Conservation (phyloP, 2,113 vertebrate genomes). For the Hyperopisus bebe region DNA sequence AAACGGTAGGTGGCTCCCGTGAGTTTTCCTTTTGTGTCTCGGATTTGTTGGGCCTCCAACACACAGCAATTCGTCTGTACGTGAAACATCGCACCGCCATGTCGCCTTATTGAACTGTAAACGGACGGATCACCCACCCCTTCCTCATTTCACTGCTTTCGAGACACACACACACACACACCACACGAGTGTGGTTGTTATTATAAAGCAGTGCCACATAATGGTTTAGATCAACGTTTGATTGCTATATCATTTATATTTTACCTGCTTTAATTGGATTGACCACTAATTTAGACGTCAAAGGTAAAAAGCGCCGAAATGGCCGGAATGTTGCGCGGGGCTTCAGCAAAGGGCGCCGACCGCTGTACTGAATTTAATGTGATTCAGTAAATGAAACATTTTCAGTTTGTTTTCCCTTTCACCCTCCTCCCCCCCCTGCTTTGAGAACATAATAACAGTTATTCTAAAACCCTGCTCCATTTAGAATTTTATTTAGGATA, state of each 20-base stretch:
- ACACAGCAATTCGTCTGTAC: neutral
- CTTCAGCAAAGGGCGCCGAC: neutral
- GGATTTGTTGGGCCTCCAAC: neutral
- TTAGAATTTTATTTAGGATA: neutral
- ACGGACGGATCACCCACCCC: neutral
- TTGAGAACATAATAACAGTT: neutral
- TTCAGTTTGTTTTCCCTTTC: neutral
- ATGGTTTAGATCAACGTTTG: neutral
- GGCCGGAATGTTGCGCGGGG: neutral
- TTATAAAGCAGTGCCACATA: neutral
- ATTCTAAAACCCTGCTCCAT: neutral
- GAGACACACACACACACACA: neutral
- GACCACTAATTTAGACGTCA: neutral
- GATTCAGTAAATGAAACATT: neutral
- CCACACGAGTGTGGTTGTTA: neutral
- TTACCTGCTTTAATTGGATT: neutral
- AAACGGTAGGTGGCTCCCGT: constrained; percentile 98
- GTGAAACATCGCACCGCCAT: neutral
- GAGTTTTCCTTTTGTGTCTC: constrained; percentile 65
- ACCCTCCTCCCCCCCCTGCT: neutral
- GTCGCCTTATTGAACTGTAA: neutral
- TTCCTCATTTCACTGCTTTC: neutral
- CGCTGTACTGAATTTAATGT: neutral
- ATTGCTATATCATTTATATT: neutral
- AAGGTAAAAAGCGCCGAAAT: neutral